A percentile compares a stretch with the other conserved stretches of the same genome.
phyloP scores from a whole-genome alignment of 2,888 invertebrate species.

The Rhimphoctona megacephalus region DNA sequence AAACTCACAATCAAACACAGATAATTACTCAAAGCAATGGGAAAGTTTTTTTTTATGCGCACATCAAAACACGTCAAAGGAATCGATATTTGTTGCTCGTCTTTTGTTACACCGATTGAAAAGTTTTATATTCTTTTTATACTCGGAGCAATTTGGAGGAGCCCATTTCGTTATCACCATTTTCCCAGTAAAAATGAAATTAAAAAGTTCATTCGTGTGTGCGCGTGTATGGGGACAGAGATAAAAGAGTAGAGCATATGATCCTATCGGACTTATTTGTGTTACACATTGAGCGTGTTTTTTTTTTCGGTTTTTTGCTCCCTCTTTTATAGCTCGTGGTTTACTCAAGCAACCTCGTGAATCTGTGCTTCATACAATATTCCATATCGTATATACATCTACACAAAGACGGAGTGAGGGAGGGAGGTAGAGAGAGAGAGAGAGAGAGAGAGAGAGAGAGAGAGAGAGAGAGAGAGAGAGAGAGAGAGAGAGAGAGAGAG shows the following conservation, averaged over 20 bases:
- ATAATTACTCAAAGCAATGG: not conserved
- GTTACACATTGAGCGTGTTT: not conserved
- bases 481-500: not conserved
- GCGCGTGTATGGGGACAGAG: not conserved
- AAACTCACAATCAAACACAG: not conserved
- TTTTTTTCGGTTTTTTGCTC: conserved; percentile 13
- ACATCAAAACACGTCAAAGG: not conserved
- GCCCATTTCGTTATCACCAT: not conserved
- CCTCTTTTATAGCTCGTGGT: conserved; percentile 16
- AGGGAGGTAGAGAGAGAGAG: not conserved
- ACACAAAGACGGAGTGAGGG: not conserved
- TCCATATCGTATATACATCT: not conserved
- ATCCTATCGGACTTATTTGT: not conserved
- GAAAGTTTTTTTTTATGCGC: not conserved
- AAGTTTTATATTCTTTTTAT: not conserved
- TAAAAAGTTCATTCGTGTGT: not conserved
- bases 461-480: no score
- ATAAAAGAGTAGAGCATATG: not conserved
- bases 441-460: no score
- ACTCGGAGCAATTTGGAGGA: not conserved
- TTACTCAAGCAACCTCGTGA: conserved; percentile 11
- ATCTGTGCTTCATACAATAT: not conserved
- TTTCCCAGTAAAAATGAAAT: not conserved
- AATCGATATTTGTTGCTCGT: not conserved
- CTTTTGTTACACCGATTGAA: not conserved